Evolutionary conservation across 2,888 invertebrate genomes (phyloP), one percentile per base, ranked within the genome.

Genomic region (Polymixis flavicincta): DNA sequence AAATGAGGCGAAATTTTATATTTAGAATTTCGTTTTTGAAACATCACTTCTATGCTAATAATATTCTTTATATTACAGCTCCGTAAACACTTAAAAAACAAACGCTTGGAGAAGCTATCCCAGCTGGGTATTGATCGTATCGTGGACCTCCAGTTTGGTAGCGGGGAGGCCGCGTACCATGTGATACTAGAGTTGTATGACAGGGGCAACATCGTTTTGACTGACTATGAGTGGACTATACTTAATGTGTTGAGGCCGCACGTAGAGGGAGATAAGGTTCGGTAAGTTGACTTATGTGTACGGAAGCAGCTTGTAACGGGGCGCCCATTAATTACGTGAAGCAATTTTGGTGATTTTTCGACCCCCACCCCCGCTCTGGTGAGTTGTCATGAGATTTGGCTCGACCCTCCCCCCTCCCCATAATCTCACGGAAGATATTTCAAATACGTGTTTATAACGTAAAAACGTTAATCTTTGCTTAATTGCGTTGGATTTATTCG

Each of bases 41-140:
- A 19, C 28, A 19, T 32, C 11, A 54, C 42, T n/a, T 11, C 3
- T 2, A 37, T 22, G n/a, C 25, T 25, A 57, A 28, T n/a, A 14
- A 1, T 19, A 45, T 64, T 22, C 0, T 54, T 75, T 52, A 3
- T 28, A 14, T 96, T 97, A 28, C 92, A 98, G 98, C 97, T 99
- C 92, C 97, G 99, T 70, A 99, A 99, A 95, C 99, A 99, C 94
- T 96, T 99, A 60, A 98, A 98, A 92, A 99, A 99, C 94, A 99
- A 99, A 92, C 97, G 99, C 7, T 95, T 99, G 4, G 99, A 99
- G 94, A 97, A 97, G 66, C 95, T 99, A 0, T 96, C 95, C 5
- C 99, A 99, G 95, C 93, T 99, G 0, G 99, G 99, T 2, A 97
- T 98, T 9, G 99, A 99, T 94, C 97, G 99, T 92, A 98, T 99